Conservation (phyloP, 2,113 vertebrate genomes). For the Cichladusa arquata region DNA sequence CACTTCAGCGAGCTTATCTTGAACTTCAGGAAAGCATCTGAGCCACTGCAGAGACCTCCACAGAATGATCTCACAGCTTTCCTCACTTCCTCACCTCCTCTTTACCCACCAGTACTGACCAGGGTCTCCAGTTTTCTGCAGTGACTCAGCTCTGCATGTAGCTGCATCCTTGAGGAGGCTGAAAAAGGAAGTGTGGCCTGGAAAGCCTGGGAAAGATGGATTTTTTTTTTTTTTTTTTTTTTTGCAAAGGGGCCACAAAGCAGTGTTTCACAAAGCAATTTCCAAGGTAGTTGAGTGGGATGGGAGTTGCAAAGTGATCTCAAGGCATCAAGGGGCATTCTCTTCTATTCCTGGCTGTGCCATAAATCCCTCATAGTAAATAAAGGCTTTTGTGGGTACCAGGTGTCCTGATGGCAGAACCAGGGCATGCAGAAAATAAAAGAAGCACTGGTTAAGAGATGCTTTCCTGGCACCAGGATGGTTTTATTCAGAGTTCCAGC, state of each 20-base stretch:
- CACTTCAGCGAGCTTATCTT: background rate
- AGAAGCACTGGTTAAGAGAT: background rate
- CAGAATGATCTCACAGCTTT: accelerated
- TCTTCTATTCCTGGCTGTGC: background rate
- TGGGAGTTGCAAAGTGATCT: background rate
- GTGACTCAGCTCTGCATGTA: background rate
- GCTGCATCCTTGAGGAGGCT: background rate
- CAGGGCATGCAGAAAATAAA: background rate
- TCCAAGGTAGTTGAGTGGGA: background rate
- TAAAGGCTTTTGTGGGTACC: background rate
- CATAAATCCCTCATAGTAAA: background rate
- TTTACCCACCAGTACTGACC: background rate
- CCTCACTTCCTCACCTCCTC: background rate
- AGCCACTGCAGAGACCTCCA: background rate
- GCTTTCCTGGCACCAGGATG: background rate
- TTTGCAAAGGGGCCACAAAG: background rate
- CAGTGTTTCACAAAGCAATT: background rate
- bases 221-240: background rate
- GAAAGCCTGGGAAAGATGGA: background rate
- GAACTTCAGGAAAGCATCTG: background rate
- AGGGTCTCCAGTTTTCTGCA: background rate
- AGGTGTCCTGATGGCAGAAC: background rate
- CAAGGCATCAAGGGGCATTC: background rate
- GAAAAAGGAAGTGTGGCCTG: background rate
- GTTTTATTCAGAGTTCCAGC: slow-evolving; percentile 9